phyloP scores from a whole-genome alignment of 2,797 vertebrate species.

The Hyperoplus immaculatus region DNA sequence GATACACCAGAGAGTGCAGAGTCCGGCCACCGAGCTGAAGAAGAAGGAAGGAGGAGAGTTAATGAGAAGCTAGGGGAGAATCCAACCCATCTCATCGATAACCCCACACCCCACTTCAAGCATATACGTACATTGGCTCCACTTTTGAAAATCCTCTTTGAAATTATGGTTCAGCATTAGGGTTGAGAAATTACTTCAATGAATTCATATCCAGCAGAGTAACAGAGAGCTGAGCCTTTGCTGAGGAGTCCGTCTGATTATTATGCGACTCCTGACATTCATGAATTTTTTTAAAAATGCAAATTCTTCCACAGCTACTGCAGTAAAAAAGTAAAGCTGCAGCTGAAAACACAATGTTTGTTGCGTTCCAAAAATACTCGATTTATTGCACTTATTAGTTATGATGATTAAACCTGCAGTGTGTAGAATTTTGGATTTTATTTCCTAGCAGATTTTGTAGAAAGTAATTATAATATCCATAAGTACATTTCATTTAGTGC shows the following conservation, averaged over 20 bases:
- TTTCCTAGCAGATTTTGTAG: too few species aligned
- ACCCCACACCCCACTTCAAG: conserved; percentile 68
- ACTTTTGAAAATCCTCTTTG: conserved; percentile 56
- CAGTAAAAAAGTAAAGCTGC: conserved; percentile 43
- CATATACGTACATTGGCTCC: conserved; percentile 44
- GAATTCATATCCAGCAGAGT: conserved; percentile 57
- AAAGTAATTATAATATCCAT: too few species aligned
- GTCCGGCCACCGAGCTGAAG: conserved; percentile 71
- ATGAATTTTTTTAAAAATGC: conserved; percentile 65
- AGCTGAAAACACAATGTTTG: conserved; percentile 55
- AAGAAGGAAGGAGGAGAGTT: conserved; percentile 71
- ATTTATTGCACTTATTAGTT: conserved; percentile 27
- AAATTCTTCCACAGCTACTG: conserved; percentile 62
- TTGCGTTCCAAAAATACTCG: conserved; percentile 41
- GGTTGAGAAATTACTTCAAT: conserved; percentile 62
- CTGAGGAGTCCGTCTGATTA: conserved; percentile 62
- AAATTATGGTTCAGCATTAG: conserved; percentile 58
- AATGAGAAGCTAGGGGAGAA: conserved; percentile 77
- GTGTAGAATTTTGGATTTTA: too few species aligned
- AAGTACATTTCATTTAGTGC: too few species aligned
- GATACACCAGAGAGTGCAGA: conserved; percentile 77
- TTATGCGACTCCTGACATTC: conserved; percentile 64
- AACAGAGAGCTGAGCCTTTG: conserved; percentile 51
- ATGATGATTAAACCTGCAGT: conserved; percentile 13
- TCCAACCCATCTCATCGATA: conserved; percentile 70